Base-by-base conservation (phyloP, 1,140 invertebrate genomes). In the Mercenaria mercenaria region DNA sequence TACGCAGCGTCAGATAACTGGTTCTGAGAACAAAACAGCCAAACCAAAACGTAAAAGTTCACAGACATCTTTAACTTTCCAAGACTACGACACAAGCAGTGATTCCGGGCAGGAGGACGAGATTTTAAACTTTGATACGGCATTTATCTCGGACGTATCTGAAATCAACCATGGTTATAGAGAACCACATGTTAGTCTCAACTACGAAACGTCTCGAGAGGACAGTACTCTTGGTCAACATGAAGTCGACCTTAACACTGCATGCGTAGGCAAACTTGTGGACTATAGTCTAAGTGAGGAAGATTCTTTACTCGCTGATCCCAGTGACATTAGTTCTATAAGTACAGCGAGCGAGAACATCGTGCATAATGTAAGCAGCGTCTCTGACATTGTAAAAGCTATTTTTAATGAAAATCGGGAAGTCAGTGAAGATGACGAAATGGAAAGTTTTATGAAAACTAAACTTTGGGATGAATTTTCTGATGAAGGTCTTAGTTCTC, bases 361-460 rank as follows among this genome's bases (percentile, higher is more conserved):
- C 8, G 50, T n/a, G 23, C 34, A 64, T 41, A 56, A 88, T 41
- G 77, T 88, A 1, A 88, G 86, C 34, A 88, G 56, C 32, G 61
- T 81, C 1, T 88, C 86, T 34, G 86, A 88, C 41, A 67, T 88
- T 37, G 86, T 88, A 18, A 80, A 67, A 56, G 76, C 34, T 29
- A 50, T 81, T 15, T 88, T 88, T 43, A 52, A 26, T 32, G 86
- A 88, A 13, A 79, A 79, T 23, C 50, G n/a, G 59, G n/a, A 39
- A n/a, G n/a, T 34, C 11, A 47, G 43, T 34, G 86, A 88, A 72
- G 86, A 88, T 59, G 86, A 81, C 32, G 86, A 80, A 50, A 88
- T 88, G 86, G 86, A 88, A 41, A 88, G 86, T 50, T 88, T 88
- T 67, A 88, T 88, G 86, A 80, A 72, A 37, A 81, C 86, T 0